Conservation (phyloP, 2,888 invertebrate genomes). For the Conus canariensis region DNA sequence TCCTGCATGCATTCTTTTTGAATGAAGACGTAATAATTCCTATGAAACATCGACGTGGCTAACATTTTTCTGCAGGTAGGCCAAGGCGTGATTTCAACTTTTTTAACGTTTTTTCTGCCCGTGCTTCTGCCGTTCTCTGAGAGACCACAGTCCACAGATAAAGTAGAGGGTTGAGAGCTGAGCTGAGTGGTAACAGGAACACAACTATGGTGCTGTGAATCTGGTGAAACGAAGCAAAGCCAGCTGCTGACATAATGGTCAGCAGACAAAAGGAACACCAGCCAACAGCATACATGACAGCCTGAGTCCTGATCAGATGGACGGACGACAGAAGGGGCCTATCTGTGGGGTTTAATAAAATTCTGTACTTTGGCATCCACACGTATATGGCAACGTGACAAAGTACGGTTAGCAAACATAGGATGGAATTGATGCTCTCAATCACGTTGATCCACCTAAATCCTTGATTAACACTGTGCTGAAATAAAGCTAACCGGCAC, state of each 20-base stretch:
- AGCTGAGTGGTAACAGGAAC: conserved; percentile 26
- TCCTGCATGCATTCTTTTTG: no score
- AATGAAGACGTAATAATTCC: no score
- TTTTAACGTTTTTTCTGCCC: not conserved
- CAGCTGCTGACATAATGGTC: not conserved
- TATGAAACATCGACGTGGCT: no score
- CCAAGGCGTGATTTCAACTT: not conserved
- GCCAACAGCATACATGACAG: not conserved
- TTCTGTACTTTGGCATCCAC: conserved; percentile 48
- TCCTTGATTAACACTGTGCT: conserved; percentile 72
- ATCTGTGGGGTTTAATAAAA: not conserved
- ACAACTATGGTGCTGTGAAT: not conserved
- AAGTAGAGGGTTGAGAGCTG: conserved; percentile 20
- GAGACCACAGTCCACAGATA: not conserved
- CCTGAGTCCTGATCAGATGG: not conserved
- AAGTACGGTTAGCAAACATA: conserved; percentile 66
- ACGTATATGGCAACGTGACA: conserved; percentile 74
- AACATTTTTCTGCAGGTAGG: no score
- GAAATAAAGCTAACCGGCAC: conserved; percentile 75
- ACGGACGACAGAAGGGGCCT: not conserved
- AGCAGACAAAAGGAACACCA: not conserved
- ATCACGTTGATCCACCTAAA: conserved; percentile 73
- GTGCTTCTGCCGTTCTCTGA: not conserved
- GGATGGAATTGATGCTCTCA: conserved; percentile 69
- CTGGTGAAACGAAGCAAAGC: not conserved